Evolutionary conservation across 2,888 invertebrate species (phyloP), one percentile per base, ranked within the genome.

Genomic region (Alviniconcha strummeri): DNA sequence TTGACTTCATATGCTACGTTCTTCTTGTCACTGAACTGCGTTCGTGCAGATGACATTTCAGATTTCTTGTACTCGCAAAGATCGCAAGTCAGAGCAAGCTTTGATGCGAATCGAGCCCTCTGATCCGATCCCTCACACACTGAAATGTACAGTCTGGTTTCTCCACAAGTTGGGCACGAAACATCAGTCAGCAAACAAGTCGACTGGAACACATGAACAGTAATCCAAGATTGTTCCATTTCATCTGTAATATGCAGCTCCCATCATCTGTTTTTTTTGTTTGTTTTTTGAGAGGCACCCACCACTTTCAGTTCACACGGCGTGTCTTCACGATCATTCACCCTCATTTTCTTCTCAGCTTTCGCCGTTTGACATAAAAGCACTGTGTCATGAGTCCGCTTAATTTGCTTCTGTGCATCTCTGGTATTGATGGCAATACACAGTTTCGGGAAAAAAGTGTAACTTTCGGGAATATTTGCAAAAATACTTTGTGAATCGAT

Each of bases 261-360:
- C 19, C 71, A 71, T 71, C 71, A 36, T 71, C 71, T 71, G 71
- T 71, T 36, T 71, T 71, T 71, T 71, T n/a, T n/a, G 36, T 36
- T n/a, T n/a, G n/a, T n/a, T n/a, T n/a, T n/a, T n/a, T n/a, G n/a
- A n/a, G n/a, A n/a, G n/a, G n/a, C n/a, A n/a, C n/a, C n/a, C n/a
- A n/a, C n/a, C n/a, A n/a, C n/a, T n/a, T n/a, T n/a, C n/a, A n/a
- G n/a, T n/a, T n/a, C n/a, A n/a, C n/a, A n/a, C n/a, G n/a, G n/a
- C n/a, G n/a, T n/a, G n/a, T n/a, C n/a, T n/a, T n/a, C n/a, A n/a
- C n/a, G n/a, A n/a, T n/a, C n/a, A n/a, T n/a, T n/a, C n/a, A n/a
- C n/a, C n/a, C n/a, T n/a, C n/a, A n/a, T n/a, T n/a, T n/a, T n/a
- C n/a, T n/a, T n/a, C n/a, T n/a, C n/a, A n/a, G n/a, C n/a, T n/a